These are phyloP conservation scores for Molanna angustata DNA, from an alignment of 2,888 invertebrate species.

Conservation along the genomic window DNA sequence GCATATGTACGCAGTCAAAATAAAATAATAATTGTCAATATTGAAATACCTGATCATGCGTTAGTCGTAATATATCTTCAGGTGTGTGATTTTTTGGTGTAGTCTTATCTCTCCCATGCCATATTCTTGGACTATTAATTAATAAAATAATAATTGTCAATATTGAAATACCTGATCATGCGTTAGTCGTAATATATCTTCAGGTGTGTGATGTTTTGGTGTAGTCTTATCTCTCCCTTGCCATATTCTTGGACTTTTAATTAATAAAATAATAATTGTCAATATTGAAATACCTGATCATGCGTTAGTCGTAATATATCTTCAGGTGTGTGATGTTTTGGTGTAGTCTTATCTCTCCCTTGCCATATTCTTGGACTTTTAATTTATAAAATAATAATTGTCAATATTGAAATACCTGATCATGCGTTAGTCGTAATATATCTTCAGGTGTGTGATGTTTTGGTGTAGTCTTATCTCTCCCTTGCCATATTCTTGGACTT, in stretches of 20 bases:
- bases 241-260: no score
- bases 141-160: no score
- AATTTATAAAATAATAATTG: no score
- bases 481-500: no score
- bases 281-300: no score
- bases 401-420: no score
- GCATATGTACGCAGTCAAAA: no score
- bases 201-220: conserved; percentile 74
- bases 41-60: conserved; percentile 65
- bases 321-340: conserved; percentile 75
- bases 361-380: no score
- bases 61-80: conserved; percentile 72
- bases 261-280: no score
- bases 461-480: conserved; percentile 81
- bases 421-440: conserved; percentile 63
- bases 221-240: conserved; percentile 85
- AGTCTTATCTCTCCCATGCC: conserved; percentile 90
- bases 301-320: conserved; percentile 69
- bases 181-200: conserved; percentile 70
- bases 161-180: conserved; percentile 68
- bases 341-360: conserved; percentile 84
- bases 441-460: conserved; percentile 78
- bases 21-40: no score
- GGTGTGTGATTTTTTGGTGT: conserved; percentile 76
- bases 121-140: conserved; percentile 84